These are phyloP conservation scores for Mya arenaria DNA, from an alignment of 1,140 invertebrate genomes.

Conservation along the genomic window DNA sequence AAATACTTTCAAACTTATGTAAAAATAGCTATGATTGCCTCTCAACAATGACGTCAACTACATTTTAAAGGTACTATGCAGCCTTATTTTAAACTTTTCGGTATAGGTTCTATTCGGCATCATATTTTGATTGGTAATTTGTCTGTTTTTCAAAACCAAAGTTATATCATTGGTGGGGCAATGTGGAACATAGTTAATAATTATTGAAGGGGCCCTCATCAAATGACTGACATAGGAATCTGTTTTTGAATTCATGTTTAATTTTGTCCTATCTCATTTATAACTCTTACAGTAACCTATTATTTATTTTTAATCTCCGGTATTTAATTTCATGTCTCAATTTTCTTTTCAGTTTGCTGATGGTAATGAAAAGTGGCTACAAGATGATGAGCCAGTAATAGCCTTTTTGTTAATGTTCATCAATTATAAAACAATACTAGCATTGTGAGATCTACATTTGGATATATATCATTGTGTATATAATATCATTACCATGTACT, in stretches of 20 bases:
- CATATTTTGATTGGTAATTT: too few relatives aligned
- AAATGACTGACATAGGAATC: not conserved
- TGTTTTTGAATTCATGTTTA: not conserved
- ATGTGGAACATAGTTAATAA: not conserved
- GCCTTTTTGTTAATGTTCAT: too few relatives aligned
- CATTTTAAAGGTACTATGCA: not conserved
- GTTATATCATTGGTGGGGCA: not conserved
- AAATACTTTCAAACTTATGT: not conserved
- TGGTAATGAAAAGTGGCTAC: constrained; percentile 51
- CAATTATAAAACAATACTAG: too few relatives aligned
- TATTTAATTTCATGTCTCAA: not conserved
- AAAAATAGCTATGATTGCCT: not conserved
- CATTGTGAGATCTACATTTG: too few relatives aligned
- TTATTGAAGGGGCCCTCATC: not conserved
- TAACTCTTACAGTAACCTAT: too few relatives aligned
- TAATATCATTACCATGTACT: too few relatives aligned
- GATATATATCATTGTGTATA: too few relatives aligned
- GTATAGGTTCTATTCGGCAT: not conserved
- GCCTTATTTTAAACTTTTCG: not conserved
- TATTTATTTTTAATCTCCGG: not conserved
- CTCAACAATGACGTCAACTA: not conserved
- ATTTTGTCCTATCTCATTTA: not conserved
- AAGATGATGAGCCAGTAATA: constrained; percentile 43
- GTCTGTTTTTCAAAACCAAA: too few relatives aligned
- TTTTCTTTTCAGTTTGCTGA: constrained; percentile 54